Evolutionary conservation across 2,888 invertebrate species (phyloP), one percentile per base, ranked within the genome.

Genomic region (Cantharis lateralis): DNA sequence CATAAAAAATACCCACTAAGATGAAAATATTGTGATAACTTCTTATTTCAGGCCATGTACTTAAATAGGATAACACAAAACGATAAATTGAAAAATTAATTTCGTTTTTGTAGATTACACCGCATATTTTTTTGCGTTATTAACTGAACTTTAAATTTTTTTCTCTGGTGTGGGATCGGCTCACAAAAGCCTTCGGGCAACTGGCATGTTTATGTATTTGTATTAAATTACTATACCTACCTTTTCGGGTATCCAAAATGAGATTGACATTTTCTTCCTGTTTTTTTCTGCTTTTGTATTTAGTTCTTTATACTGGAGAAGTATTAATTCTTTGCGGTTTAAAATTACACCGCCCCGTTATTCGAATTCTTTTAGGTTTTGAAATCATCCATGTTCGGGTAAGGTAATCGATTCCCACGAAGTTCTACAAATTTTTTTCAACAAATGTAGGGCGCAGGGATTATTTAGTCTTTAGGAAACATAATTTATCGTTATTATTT

Each of bases 311-410:
- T 28, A 72, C 64, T 26, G 61, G 3, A 9, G 71, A 13, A 24
- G 26, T 16, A 70, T 70, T 77, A 74, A 74, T 77, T 13, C 71
- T 69, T 74, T 71, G 77, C 16, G 77, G 74, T 77, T 74, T 77
- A 71, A 71, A 71, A 68, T 77, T 77, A 77, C 76, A 68, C 77
- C 77, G 77, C 77, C 74, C 68, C 77, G 71, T 77, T 74, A 74
- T 77, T 18, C n/a, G 62, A 68, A 68, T 77, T 68, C 74, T 74
- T 74, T 48, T 48, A 48, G n/a, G 48, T 48, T 48, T 48, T 48
- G n/a, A 24, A 20, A 63, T 71, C 16, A 18, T 15, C 15, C 63
- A 32, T 32, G 11, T 18, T 18, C 69, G 18, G 63, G 71, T 71
- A 74, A 74, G 72, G 77, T 68, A 77, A 70, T 66, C 68, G 20